Percentiles rank a stretch among this genome's conserved stretches.
Conservation (phyloP, 1,140 invertebrate genomes). For the Megalopta genalis region DNA sequence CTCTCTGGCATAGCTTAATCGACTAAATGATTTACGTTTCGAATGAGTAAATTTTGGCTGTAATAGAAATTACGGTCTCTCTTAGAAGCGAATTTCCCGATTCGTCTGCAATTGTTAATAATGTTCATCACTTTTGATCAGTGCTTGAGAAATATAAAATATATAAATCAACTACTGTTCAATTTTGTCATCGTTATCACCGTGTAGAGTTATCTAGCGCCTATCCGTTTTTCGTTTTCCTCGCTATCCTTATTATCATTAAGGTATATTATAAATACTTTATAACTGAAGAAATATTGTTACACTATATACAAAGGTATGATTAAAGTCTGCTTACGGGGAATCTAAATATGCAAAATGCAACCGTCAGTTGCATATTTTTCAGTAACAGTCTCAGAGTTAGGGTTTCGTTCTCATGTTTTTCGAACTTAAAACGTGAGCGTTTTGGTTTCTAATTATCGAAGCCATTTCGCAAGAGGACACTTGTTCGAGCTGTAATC, state of each 20-base stretch:
- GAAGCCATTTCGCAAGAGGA: constrained; percentile 15
- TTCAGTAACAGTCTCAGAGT: constrained; percentile 32
- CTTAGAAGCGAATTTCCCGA: constrained; percentile 61
- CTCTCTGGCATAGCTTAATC: not conserved
- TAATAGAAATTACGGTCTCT: constrained; percentile 33
- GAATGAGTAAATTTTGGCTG: constrained; percentile 7
- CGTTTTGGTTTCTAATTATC: constrained; percentile 19
- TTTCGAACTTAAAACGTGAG: not conserved
- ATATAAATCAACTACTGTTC: constrained; percentile 65
- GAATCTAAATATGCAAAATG: constrained; percentile 29
- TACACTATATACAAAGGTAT: constrained; percentile 77
- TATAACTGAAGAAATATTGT: constrained; percentile 68
- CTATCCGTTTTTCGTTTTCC: constrained; percentile 43
- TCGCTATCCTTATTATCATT: constrained; percentile 38
- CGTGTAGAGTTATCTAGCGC: constrained; percentile 58
- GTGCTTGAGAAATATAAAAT: constrained; percentile 60
- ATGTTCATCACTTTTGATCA: constrained; percentile 33
- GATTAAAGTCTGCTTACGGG: constrained; percentile 60
- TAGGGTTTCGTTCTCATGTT: not conserved
- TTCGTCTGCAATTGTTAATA: constrained; percentile 49
- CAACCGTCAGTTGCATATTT: constrained; percentile 27
- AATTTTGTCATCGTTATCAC: constrained; percentile 65
- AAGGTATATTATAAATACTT: constrained; percentile 70
- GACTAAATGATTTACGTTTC: constrained; percentile 1
- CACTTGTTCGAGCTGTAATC: no score